Evolutionary conservation across 2,888 invertebrate genomes (phyloP), one percentile per base, ranked within the genome.

Genomic region (Oeneis ivallda): DNA sequence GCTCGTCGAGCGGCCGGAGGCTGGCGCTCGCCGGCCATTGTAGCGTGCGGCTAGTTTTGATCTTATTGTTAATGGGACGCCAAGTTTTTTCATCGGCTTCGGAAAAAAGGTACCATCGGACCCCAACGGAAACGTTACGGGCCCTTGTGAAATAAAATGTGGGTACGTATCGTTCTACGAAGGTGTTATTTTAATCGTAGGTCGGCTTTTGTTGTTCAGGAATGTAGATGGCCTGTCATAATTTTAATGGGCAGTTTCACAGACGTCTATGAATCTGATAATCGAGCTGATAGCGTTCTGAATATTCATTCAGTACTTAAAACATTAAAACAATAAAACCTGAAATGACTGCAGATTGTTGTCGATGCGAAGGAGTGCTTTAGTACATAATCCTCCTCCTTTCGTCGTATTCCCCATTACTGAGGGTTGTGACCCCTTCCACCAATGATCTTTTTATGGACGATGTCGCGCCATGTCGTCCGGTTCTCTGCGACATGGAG

Each of bases 141-240:
- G 82, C 86, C 88, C 89, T 87, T 89, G 82, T 88, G 85, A 88
- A 89, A 87, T 87, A 88, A 89, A 89, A 89, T 88, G 84, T 75
- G 73, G 72, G 67, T 71, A 73, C 86, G 86, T 85, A 87, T 87
- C 82, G 86, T 89, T 90, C 89, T 89, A 84, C 87, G 90, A 89
- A 89, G 92, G 91, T 90, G 90, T 91, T 91, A 90, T 90, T 90
- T 90, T 89, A 88, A 91, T 91, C 89, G 90, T 84, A 88, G 87
- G 83, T 81, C 83, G 83, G 83, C 86, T 84, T 89, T 91, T 91
- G 90, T 91, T 90, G 86, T 84, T 82, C 81, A 86, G 89, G 90
- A 91, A 92, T 91, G 88, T 92, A 86, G 90, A 89, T 88, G 86
- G 88, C 85, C 86, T 88, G 90, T 92, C 90, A 89, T 91, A 90